These are phyloP conservation scores for Cyclophora punctaria DNA, from an alignment of 2,888 invertebrate species.

Conservation along the genomic window DNA sequence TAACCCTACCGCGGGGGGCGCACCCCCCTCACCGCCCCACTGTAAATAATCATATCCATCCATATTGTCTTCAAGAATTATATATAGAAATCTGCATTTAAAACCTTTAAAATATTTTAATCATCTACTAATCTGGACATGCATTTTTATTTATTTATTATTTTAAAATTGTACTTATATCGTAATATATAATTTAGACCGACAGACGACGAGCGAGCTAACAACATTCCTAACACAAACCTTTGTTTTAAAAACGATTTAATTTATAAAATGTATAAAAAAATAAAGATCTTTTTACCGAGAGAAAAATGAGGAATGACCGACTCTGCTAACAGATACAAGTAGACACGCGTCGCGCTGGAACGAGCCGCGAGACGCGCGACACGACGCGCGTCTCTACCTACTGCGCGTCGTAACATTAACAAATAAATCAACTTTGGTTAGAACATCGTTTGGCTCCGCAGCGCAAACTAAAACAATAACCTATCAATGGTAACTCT, in stretches of 20 bases:
- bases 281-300: slow-evolving; percentile 70
- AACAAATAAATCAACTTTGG: slow-evolving; percentile 39
- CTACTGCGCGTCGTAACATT: too few species aligned
- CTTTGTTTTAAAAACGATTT: slow-evolving; percentile 18
- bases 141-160: slow-evolving; percentile 33
- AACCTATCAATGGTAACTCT: slow-evolving; percentile 73
- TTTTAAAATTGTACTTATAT: slow-evolving; percentile 28
- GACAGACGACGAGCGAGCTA: slow-evolving; percentile 49
- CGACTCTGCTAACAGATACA: slow-evolving; percentile 39
- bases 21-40: slow-evolving; percentile 25
- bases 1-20: slow-evolving; percentile 38
- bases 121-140: slow-evolving; percentile 64
- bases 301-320: slow-evolving; percentile 63
- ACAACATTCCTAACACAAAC: slow-evolving; percentile 24
- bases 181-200: slow-evolving; percentile 62
- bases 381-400: slow-evolving; percentile 2
- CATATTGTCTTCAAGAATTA: slow-evolving; percentile 66
- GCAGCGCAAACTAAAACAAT: slow-evolving; percentile 42
- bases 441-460: slow-evolving; percentile 34
- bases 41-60: slow-evolving; percentile 66
- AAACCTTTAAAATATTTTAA: slow-evolving; percentile 63
- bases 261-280: slow-evolving; percentile 62
- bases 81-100: slow-evolving; percentile 69
- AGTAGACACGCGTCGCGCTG: slow-evolving; percentile 1
- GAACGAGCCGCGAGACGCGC: slow-evolving; percentile 1